Conservation (phyloP, 2,888 invertebrate genomes). For the Hemithea aestivaria region DNA sequence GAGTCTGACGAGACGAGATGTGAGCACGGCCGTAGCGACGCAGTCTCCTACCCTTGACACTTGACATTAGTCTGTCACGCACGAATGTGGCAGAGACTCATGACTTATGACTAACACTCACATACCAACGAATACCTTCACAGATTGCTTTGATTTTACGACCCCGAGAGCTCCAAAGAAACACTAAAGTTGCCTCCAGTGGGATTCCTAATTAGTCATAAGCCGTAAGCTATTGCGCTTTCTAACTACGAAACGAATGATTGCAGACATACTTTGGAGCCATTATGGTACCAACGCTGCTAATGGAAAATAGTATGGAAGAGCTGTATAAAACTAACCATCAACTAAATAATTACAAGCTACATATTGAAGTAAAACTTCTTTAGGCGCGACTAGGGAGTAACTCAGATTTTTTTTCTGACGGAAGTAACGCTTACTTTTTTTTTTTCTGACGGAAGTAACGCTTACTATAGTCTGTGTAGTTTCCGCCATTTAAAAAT, state of each 20-base stretch:
- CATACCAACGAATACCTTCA: conserved; percentile 11
- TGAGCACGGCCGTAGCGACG: conserved; percentile 1
- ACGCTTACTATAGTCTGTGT: no score
- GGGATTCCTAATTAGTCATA: not conserved
- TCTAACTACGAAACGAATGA: conserved; percentile 13
- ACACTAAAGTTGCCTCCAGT: conserved; percentile 1
- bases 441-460: no score
- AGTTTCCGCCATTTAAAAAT: no score
- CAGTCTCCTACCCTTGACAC: conserved; percentile 46
- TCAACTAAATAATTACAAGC: no score
- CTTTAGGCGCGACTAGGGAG: no score
- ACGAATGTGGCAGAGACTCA: conserved; percentile 18
- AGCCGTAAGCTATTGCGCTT: conserved; percentile 11
- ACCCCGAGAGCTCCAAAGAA: conserved; percentile 7
- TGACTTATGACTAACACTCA: conserved; percentile 12
- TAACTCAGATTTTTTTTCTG: no score
- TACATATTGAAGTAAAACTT: no score
- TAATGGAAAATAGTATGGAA: no score
- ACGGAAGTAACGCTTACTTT: no score
- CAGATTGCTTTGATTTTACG: conserved; percentile 16
- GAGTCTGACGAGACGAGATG: no score
- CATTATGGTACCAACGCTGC: conserved; percentile 10
- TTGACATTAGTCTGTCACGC: conserved; percentile 45
- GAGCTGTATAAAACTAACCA: no score
- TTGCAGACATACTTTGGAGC: conserved; percentile 2